Evolutionary conservation across 2,113 vertebrate species (phyloP).

Genomic region (Sander vitreus): DNA sequence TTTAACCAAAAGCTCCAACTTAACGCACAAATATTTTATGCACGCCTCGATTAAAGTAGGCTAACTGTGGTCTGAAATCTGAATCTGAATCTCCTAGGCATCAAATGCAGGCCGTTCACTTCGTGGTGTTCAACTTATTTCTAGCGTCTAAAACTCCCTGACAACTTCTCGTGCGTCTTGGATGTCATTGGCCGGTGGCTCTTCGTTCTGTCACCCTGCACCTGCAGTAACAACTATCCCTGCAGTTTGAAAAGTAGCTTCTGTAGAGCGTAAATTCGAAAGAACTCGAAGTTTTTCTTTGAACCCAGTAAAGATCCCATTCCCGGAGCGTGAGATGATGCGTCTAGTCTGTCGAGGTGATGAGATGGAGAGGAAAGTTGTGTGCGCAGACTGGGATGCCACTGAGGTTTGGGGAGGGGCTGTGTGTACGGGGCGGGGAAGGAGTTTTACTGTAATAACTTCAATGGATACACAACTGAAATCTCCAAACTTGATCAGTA

Average conservation of each 20-base stretch:
- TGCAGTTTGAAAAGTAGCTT: slow-evolving; percentile 85
- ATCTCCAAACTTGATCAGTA: background rate
- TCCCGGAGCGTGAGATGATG: slow-evolving; percentile 81
- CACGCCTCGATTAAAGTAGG: slow-evolving; percentile 10
- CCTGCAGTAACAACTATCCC: slow-evolving; percentile 80
- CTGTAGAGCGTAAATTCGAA: slow-evolving; percentile 83
- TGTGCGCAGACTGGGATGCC: slow-evolving; percentile 48
- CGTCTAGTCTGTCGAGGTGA: slow-evolving; percentile 63
- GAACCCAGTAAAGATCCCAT: slow-evolving; percentile 84
- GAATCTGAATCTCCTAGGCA: background rate
- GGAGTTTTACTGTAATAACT: background rate
- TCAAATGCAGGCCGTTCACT: background rate
- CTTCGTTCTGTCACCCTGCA: slow-evolving; percentile 41
- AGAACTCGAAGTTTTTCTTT: slow-evolving; percentile 86
- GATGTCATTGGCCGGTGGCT: slow-evolving; percentile 45
- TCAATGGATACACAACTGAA: background rate
- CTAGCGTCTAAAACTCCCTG: slow-evolving; percentile 12
- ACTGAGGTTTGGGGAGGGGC: slow-evolving; percentile 62
- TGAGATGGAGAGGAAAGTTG: slow-evolving; percentile 56
- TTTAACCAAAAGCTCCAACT: slow-evolving; percentile 43
- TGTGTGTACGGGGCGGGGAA: slow-evolving; percentile 32
- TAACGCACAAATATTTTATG: slow-evolving; percentile 69
- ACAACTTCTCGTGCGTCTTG: slow-evolving; percentile 50
- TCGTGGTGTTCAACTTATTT: slow-evolving; percentile 8
- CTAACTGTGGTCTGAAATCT: background rate